phyloP scores from a whole-genome alignment of 2,888 invertebrate species.

The Agriopis aurantiaria region DNA sequence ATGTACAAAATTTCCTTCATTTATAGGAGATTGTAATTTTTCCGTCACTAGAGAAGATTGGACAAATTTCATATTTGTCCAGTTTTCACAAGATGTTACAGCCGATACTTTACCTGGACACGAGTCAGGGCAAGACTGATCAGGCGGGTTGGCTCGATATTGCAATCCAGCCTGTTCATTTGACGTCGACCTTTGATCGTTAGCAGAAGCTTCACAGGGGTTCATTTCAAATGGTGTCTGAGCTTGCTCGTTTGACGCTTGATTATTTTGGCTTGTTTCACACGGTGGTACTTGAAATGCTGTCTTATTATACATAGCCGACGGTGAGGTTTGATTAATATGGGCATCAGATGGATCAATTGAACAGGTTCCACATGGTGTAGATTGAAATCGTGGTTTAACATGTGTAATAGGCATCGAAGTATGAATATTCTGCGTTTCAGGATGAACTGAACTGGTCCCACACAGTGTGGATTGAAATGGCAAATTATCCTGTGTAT shows the following conservation, averaged over 20 bases:
- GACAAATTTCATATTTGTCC: constrained; percentile 1
- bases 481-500: too few relatives aligned
- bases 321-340: background rate
- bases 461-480: too few relatives aligned
- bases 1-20: background rate
- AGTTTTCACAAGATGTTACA: constrained; percentile 11
- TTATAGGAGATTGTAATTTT: background rate
- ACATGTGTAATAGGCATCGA: background rate
- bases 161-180: background rate
- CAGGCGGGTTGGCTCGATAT: background rate
- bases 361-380: background rate
- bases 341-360: background rate
- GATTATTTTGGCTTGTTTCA: background rate
- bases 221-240: background rate
- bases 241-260: background rate
- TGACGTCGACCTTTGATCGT: background rate
- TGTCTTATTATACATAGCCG: background rate
- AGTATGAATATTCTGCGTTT: background rate
- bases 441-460: too few relatives aligned
- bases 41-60: background rate
- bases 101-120: background rate
- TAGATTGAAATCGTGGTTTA: background rate
- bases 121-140: background rate
- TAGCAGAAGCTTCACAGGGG: background rate
- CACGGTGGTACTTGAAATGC: background rate